Evolutionary conservation across 1,140 invertebrate genomes (phyloP).

Genomic region (Samia ricini): DNA sequence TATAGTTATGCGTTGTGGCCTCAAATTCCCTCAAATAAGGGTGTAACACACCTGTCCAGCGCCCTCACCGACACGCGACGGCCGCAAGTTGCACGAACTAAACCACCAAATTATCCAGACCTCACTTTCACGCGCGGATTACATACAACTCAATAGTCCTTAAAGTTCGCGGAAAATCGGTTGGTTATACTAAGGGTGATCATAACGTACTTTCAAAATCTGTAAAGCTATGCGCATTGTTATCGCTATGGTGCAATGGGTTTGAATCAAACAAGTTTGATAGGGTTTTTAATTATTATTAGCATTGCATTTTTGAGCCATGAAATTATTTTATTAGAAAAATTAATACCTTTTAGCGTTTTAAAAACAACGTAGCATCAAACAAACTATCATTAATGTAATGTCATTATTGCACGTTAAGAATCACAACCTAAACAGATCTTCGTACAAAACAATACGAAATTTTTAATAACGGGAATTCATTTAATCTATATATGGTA

Average conservation of each 20-base stretch:
- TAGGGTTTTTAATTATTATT: conserved; percentile 41
- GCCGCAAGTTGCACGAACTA: conserved; percentile 45
- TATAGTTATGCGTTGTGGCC: conserved; percentile 62
- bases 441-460: too few relatives aligned
- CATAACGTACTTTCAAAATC: conserved; percentile 49
- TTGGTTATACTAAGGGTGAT: conserved; percentile 39
- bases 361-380: neutral
- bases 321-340: neutral
- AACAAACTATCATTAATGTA: too few relatives aligned
- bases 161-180: conserved; percentile 35
- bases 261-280: conserved; percentile 38
- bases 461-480: too few relatives aligned
- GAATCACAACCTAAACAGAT: too few relatives aligned
- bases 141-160: neutral
- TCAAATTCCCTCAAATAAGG: conserved; percentile 69
- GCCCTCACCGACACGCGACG: conserved; percentile 68
- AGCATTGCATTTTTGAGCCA: conserved; percentile 24
- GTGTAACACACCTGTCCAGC: conserved; percentile 70
- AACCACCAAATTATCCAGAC: conserved; percentile 40
- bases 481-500: too few relatives aligned
- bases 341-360: conserved; percentile 7
- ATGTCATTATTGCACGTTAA: too few relatives aligned
- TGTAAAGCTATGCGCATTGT: conserved; percentile 63
- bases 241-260: conserved; percentile 57
- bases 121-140: conserved; percentile 15